Conservation (phyloP, 1,140 invertebrate genomes). For the Tigriopus japonicus region DNA sequence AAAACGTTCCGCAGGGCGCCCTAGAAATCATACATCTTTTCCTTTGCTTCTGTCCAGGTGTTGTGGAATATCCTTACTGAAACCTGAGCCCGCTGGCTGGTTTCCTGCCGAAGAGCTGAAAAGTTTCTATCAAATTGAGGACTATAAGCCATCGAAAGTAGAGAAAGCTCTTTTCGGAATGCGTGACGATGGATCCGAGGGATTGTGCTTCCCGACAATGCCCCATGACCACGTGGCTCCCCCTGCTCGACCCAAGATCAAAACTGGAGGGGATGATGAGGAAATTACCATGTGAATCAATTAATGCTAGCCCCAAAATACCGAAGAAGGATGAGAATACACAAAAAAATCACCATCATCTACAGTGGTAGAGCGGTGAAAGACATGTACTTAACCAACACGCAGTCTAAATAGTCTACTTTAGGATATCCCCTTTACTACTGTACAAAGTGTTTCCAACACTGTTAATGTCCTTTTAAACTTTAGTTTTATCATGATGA, state of each 20-base stretch:
- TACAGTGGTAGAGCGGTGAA: too few species aligned
- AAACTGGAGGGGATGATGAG: background rate
- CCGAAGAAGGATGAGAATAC: too few species aligned
- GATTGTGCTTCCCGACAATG: constrained; percentile 51
- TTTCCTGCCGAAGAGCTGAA: constrained; percentile 68
- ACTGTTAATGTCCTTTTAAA: too few species aligned
- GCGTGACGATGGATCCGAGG: constrained; percentile 54
- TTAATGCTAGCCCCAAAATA: too few species aligned
- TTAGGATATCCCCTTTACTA: too few species aligned
- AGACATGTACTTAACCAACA: too few species aligned
- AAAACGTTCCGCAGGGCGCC: too few species aligned
- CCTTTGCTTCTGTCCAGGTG: constrained; percentile 31
- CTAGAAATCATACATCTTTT: background rate
- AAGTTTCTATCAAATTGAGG: constrained; percentile 60
- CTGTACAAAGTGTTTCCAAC: too few species aligned
- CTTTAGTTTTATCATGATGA: too few species aligned
- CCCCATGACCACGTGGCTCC: background rate
- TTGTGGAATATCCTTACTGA: constrained; percentile 53
- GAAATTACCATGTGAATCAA: too few species aligned
- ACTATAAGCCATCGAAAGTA: constrained; percentile 51
- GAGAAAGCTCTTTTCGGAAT: constrained; percentile 67
- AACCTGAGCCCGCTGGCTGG: constrained; percentile 78
- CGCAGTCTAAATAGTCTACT: too few species aligned
- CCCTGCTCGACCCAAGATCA: background rate
- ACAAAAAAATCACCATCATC: too few species aligned